Evolutionary conservation across 2,113 vertebrate species (phyloP).

Genomic region (Takifugu bimaculatus): DNA sequence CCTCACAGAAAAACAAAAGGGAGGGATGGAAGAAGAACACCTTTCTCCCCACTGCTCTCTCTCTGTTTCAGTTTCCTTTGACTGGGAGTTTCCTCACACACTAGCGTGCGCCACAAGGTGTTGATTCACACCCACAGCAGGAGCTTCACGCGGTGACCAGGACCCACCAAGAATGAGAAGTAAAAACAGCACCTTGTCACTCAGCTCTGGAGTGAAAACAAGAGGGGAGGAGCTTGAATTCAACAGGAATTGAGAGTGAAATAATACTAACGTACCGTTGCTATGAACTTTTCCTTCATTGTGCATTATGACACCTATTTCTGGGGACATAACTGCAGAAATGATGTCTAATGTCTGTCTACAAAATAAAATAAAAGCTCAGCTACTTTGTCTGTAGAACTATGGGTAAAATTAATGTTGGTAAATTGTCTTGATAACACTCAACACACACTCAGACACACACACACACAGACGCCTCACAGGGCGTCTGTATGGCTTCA

Average conservation of each 20-base stretch:
- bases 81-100: slow-evolving; percentile 26
- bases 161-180: slow-evolving; percentile 36
- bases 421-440: neutral
- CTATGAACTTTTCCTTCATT: neutral
- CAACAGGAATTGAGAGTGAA: neutral
- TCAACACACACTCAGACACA: slow-evolving; percentile 5
- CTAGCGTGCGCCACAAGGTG: slow-evolving; percentile 35
- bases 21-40: too few relatives aligned
- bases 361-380: too few relatives aligned
- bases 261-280: neutral
- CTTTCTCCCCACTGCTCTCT: neutral
- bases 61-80: slow-evolving; percentile 3
- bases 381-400: too few relatives aligned
- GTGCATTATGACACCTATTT: too few relatives aligned
- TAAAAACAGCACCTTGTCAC: slow-evolving; percentile 61
- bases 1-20: neutral
- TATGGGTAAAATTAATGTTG: too few relatives aligned
- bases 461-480: neutral
- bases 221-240: slow-evolving; percentile 5
- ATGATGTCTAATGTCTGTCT: too few relatives aligned
- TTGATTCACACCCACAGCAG: slow-evolving; percentile 61
- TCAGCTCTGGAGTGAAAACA: slow-evolving; percentile 43
- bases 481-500: slow-evolving; percentile 40
- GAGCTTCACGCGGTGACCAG: slow-evolving; percentile 47
- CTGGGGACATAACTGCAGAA: too few relatives aligned